These are phyloP conservation scores for Dusona sp. DNA, from an alignment of 2,888 invertebrate genomes.

Conservation along the genomic window DNA sequence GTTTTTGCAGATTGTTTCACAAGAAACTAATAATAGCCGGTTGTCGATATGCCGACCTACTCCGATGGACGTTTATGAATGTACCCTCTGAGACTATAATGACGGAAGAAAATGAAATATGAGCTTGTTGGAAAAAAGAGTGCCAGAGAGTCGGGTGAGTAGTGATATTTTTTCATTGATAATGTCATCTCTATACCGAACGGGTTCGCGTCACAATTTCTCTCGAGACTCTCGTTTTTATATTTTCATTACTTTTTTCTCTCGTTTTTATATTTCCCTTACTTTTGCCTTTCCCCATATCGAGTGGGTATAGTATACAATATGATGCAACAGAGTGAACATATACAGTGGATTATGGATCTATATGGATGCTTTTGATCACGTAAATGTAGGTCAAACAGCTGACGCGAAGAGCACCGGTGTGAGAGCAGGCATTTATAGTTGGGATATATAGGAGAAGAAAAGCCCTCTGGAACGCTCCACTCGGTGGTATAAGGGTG, in stretches of 20 bases:
- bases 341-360: constrained; percentile 41
- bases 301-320: constrained; percentile 47
- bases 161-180: constrained; percentile 63
- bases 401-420: constrained; percentile 64
- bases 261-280: constrained; percentile 28
- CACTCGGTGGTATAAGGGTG: constrained; percentile 58
- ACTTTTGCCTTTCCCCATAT: constrained; percentile 43
- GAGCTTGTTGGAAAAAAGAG: constrained; percentile 2
- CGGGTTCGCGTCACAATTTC: constrained; percentile 26
- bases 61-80: constrained; percentile 40
- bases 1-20: not conserved
- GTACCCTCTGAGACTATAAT: constrained; percentile 49
- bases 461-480: constrained; percentile 57
- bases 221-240: constrained; percentile 26
- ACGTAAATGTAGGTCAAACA: constrained; percentile 68
- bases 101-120: constrained; percentile 56
- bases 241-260: constrained; percentile 35
- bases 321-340: constrained; percentile 8
- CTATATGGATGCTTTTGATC: constrained; percentile 59
- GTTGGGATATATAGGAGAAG: constrained; percentile 9
- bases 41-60: constrained; percentile 53
- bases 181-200: constrained; percentile 37
- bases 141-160: constrained; percentile 32
- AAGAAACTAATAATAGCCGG: constrained; percentile 60
- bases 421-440: constrained; percentile 22